Percentiles rank a stretch among this genome's conserved stretches.
phyloP scores from a whole-genome alignment of 2,113 vertebrate genomes.

The Mystacornis crossleyi region DNA sequence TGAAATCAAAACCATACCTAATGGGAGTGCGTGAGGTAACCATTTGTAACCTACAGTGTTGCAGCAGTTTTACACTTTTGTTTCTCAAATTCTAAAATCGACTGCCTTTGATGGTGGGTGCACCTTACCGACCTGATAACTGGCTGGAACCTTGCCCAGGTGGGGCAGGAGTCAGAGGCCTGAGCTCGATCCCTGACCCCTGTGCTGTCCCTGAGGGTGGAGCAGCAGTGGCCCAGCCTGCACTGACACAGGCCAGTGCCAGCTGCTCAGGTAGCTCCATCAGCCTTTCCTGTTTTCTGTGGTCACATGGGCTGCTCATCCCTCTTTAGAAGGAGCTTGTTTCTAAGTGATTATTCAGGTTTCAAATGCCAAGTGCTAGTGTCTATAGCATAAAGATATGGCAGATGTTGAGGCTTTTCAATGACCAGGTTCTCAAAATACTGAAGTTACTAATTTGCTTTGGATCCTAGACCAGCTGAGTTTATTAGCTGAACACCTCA shows the following conservation, averaged over 20 bases:
- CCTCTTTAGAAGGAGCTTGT: neutral
- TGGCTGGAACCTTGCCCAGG: neutral
- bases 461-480: neutral
- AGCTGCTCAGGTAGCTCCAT: rapidly evolving
- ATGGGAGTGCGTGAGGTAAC: rapidly evolving
- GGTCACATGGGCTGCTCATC: neutral
- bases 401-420: neutral
- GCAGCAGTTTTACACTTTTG: neutral
- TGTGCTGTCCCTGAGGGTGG: neutral
- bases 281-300: neutral
- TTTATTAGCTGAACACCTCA: rapidly evolving
- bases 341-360: neutral
- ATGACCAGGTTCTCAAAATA: neutral
- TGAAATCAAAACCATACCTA: neutral
- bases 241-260: neutral
- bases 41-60: neutral
- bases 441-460: neutral
- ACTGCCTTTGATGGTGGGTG: neutral
- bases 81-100: neutral
- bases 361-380: neutral
- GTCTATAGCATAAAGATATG: neutral
- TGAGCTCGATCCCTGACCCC: rapidly evolving
- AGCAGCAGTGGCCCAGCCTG: neutral
- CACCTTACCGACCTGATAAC: neutral
- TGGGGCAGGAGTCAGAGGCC: neutral